phyloP scores from a whole-genome alignment of 2,888 invertebrate species.

The Polymixis flavicincta region DNA sequence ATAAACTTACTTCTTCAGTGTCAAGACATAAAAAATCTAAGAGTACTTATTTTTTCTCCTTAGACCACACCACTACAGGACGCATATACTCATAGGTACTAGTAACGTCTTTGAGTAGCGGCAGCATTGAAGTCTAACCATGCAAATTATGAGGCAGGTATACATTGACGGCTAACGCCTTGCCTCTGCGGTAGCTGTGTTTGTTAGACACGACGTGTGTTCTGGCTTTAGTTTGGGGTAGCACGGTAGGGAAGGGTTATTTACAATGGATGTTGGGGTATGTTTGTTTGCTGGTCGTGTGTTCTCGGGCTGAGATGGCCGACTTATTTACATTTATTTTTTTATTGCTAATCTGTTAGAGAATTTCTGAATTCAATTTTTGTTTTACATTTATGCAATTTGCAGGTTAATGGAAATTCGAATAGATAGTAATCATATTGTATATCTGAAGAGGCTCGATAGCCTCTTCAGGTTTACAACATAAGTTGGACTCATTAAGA shows the following conservation, averaged over 20 bases:
- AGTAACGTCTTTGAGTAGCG: constrained; percentile 75
- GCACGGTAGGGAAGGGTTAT: background rate
- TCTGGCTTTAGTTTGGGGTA: constrained; percentile 18
- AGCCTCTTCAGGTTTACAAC: too few species aligned
- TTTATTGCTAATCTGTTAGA: background rate
- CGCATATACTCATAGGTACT: constrained; percentile 54
- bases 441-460: background rate
- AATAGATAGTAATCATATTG: background rate
- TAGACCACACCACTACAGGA: constrained; percentile 29
- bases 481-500: background rate
- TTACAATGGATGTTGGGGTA: constrained; percentile 9
- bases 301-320: constrained; percentile 1
- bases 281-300: constrained; percentile 15
- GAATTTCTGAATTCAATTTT: too few species aligned
- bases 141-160: constrained; percentile 78
- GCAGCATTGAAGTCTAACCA: constrained; percentile 76
- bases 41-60: background rate
- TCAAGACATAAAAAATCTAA: background rate
- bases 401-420: background rate
- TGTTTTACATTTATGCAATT: too few species aligned
- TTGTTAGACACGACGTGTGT: constrained; percentile 37
- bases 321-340: background rate
- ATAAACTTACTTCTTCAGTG: too few species aligned
- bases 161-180: constrained; percentile 55
- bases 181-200: constrained; percentile 46